Conservation (phyloP, 1,140 invertebrate species). For the Ridgeia piscesae region DNA sequence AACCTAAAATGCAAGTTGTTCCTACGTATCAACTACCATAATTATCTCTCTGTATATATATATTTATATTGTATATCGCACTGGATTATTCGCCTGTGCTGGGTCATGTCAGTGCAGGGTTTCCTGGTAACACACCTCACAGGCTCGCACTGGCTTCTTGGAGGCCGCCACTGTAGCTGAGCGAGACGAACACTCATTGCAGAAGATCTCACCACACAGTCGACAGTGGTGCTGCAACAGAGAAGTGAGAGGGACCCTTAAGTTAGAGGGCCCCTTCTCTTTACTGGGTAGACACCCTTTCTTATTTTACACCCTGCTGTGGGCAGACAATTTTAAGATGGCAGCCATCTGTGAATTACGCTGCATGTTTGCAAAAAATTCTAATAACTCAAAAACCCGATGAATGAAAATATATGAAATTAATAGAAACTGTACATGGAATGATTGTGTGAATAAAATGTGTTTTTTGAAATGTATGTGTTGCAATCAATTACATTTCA, state of each 20-base stretch:
- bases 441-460: too few species aligned
- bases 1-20: too few species aligned
- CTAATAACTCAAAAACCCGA: too few species aligned
- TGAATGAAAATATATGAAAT: too few species aligned
- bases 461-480: too few species aligned
- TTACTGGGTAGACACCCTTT: not conserved
- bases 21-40: not conserved
- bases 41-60: not conserved
- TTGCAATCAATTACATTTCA: too few species aligned
- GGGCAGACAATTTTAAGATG: too few species aligned
- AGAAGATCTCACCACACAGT: constrained; percentile 93
- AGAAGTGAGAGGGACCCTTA: constrained; percentile 1
- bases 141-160: constrained; percentile 87
- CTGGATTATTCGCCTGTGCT: not conserved
- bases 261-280: not conserved
- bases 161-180: constrained; percentile 76
- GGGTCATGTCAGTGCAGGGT: not conserved
- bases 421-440: too few species aligned
- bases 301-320: too few species aligned
- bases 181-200: constrained; percentile 87
- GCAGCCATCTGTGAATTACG: too few species aligned
- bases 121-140: constrained; percentile 73
- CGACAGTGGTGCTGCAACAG: constrained; percentile 72
- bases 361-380: too few species aligned
- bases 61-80: too few species aligned